Conservation (phyloP, 2,797 vertebrate genomes). For the Characodon lateralis region DNA sequence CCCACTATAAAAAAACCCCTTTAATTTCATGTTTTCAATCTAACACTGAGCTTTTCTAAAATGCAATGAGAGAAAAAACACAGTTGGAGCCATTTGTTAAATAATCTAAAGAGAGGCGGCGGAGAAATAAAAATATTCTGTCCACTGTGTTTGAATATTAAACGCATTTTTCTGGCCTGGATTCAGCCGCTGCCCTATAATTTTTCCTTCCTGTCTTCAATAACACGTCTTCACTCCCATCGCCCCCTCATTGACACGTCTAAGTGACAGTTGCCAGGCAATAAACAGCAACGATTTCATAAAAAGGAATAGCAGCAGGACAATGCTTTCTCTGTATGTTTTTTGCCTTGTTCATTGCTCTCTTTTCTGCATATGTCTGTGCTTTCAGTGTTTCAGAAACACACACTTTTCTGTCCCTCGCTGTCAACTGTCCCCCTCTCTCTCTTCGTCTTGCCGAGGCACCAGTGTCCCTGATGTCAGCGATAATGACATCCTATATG, state of each 20-base stretch:
- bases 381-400: slow-evolving; percentile 16
- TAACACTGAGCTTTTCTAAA: neutral
- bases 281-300: slow-evolving; percentile 54
- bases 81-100: neutral
- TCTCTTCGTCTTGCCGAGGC: slow-evolving; percentile 14
- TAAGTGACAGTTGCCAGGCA: slow-evolving; percentile 73
- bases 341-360: slow-evolving; percentile 7
- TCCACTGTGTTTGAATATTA: slow-evolving; percentile 30
- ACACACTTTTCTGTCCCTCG: slow-evolving; percentile 28
- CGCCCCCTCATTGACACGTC: slow-evolving; percentile 60
- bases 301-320: slow-evolving; percentile 23
- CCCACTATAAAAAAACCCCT: neutral
- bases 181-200: slow-evolving; percentile 39
- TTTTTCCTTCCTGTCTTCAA: slow-evolving; percentile 61
- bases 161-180: slow-evolving; percentile 37
- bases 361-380: slow-evolving; percentile 32
- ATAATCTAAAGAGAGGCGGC: slow-evolving; percentile 23
- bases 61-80: neutral
- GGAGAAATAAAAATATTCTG: slow-evolving; percentile 29
- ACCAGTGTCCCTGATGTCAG: slow-evolving; percentile 33
- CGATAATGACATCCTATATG: slow-evolving; percentile 36
- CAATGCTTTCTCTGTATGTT: slow-evolving; percentile 27
- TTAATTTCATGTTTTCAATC: neutral
- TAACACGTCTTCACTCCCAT: slow-evolving; percentile 65
- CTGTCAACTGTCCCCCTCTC: neutral